These are phyloP conservation scores for Mythimna ferrago DNA, from an alignment of 2,888 invertebrate species.

Conservation along the genomic window DNA sequence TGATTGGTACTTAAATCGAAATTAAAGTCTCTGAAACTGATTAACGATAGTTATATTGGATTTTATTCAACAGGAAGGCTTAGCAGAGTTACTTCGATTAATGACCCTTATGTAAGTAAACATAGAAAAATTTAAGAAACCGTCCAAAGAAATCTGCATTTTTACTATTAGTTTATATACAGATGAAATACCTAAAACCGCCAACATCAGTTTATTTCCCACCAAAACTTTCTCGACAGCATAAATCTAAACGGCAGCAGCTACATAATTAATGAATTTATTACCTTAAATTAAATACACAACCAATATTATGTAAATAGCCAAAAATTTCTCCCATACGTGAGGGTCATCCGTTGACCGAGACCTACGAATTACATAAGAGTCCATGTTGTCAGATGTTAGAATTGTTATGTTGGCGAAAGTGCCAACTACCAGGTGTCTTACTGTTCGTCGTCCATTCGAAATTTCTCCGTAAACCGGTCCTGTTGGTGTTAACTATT, in stretches of 20 bases:
- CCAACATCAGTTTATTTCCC: neutral
- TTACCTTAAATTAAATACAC: slow-evolving; percentile 45
- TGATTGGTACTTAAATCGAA: slow-evolving; percentile 31
- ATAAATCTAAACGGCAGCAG: slow-evolving; percentile 25
- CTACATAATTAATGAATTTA: slow-evolving; percentile 45
- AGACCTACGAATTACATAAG: slow-evolving; percentile 82
- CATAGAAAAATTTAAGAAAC: neutral
- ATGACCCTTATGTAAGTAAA: slow-evolving; percentile 1
- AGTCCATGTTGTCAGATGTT: slow-evolving; percentile 50
- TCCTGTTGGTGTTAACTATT: slow-evolving; percentile 61
- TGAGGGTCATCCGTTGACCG: slow-evolving; percentile 79
- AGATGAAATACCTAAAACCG: neutral
- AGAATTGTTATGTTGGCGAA: slow-evolving; percentile 77
- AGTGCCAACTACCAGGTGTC: slow-evolving; percentile 82
- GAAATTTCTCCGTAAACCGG: slow-evolving; percentile 82
- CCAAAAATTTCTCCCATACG: slow-evolving; percentile 68
- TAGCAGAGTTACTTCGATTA: neutral
- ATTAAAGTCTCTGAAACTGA: slow-evolving; percentile 17
- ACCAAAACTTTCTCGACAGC: slow-evolving; percentile 37
- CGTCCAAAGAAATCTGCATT: slow-evolving; percentile 3
- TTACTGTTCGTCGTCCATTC: slow-evolving; percentile 66
- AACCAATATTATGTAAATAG: slow-evolving; percentile 62
- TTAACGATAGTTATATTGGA: neutral
- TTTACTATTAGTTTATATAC: neutral
- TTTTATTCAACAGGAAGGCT: slow-evolving; percentile 4